Base-by-base conservation (phyloP, 2,113 vertebrate species). In the Anolis sagrei region DNA sequence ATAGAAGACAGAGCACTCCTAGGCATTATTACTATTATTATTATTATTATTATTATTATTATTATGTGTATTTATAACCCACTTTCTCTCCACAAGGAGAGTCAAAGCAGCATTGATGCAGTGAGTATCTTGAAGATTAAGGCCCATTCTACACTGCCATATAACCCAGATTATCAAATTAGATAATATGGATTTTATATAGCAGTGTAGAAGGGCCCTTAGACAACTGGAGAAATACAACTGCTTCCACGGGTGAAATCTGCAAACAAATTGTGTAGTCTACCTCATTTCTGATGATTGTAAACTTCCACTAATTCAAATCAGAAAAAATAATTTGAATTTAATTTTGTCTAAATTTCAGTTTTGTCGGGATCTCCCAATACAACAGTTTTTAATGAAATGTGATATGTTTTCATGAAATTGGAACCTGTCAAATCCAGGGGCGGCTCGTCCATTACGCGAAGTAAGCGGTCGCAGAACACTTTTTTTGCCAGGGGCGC, bases 101-200 rank as follows among this genome's bases (percentile, higher is more conserved):
- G 3, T 44, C 39, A 44, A 44, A 44, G 5, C 39, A 44, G 39
- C 39, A 0, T 1, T 49, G 39, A 32, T 54, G 27, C n/a, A 77
- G 44, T 23, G 76, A 82, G 88, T 81, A 39, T 81, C 62, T 86
- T 29, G 39, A 27, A 88, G 39, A 25, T 87, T 44, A 44, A 44
- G 39, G 39, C 39, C 39, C 39, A 2, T 44, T 5, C 39, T 44
- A 44, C 39, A 44, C 39, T 44, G 39, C 39, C 39, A 44, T 44
- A 5, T 44, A 44, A 44, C 39, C 39, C 39, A 44, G 2, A 4
- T 44, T 44, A 44, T 44, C 39, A 44, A 44, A 44, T 2, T 44
- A 44, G 2, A 44, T 44, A 44, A 44, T 44, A 2, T 44, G 39
- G 39, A 44, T 44, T 44, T 44, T 44, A 44, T 44, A 44, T 44